Evolutionary conservation across 2,113 vertebrate species (phyloP), one percentile per base, ranked within the genome.

Genomic region (Poecile atricapillus): DNA sequence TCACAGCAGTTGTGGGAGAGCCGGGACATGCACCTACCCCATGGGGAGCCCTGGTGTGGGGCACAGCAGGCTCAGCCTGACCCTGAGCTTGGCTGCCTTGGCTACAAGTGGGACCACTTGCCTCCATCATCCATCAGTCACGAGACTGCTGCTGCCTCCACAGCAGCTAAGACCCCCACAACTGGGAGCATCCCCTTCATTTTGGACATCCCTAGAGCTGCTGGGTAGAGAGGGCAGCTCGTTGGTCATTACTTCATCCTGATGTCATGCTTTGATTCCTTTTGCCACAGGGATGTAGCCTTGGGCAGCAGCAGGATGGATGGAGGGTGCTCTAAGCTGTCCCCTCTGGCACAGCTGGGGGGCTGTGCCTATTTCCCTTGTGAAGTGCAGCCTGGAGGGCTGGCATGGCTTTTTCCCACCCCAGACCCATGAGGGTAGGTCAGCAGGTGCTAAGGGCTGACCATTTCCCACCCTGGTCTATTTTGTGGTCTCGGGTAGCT

Each of bases 161-260:
- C 19, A 30, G 5, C 27, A n/a, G 2, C n/a, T 19, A 3, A 35
- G 30, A 11, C 13, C 11, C 31, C 37, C 0, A 1, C 22, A 94
- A 9, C 2, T 0, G 0, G 39, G n/a, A 47, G 27, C n/a, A 76
- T 64, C 37, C 33, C 17, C 24, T 62, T 53, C 0, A 0, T 37
- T 71, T 24, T 63, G 43, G 81, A 62, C 17, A 67, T 37, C 44
- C 39, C 13, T 35, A 67, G 52, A 50, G 62, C 30, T 0, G 0
- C 28, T 9, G 39, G 50, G n/a, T 37, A 77, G 59, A 80, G 63
- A 77, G 41, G 19, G 23, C 16, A 80, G n/a, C 67, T 92, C 0
- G 0, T 16, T 3, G 0, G 37, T 69, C 25, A 28, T 3, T 2
- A 19, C 13, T 88, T 76, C 25, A 56, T 24, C 30, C 44, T 50